These are phyloP conservation scores for Meloidogyne chitwoodi DNA, from an alignment of 1,140 invertebrate species.

Conservation along the genomic window DNA sequence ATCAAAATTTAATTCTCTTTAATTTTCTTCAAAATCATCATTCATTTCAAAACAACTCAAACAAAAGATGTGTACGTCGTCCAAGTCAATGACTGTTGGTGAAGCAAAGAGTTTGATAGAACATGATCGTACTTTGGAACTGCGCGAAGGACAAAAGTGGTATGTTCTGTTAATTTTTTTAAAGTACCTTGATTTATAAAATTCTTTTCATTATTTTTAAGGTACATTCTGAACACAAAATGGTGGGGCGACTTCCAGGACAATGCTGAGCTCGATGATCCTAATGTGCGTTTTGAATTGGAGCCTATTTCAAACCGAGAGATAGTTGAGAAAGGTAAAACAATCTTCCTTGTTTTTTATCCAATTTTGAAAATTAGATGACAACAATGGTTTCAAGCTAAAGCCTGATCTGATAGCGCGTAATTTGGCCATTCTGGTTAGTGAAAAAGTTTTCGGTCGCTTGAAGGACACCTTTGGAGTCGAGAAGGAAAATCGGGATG, in stretches of 20 bases:
- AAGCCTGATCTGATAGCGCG: constrained; percentile 39
- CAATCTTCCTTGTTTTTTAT: not conserved
- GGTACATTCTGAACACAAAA: constrained; percentile 19
- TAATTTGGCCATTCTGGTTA: constrained; percentile 38
- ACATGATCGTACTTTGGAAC: too few species aligned
- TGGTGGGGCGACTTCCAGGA: constrained; percentile 29
- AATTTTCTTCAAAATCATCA: too few species aligned
- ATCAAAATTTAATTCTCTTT: too few species aligned
- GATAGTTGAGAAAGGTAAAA: constrained; percentile 17
- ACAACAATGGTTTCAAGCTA: constrained; percentile 2
- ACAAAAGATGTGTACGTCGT: too few species aligned
- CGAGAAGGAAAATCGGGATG: constrained; percentile 39
- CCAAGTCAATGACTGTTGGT: too few species aligned
- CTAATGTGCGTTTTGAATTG: constrained; percentile 3
- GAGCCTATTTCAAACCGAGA: constrained; percentile 13
- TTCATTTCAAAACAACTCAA: too few species aligned
- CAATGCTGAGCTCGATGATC: not conserved
- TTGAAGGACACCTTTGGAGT: constrained; percentile 37
- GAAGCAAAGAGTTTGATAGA: too few species aligned
- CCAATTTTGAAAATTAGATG: constrained; percentile 8
- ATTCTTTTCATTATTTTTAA: constrained; percentile 1
- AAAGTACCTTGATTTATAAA: too few species aligned
- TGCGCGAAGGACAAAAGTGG: too few species aligned
- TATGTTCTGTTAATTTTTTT: too few species aligned
- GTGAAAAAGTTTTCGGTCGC: constrained; percentile 32